phyloP scores from a whole-genome alignment of 2,888 invertebrate species.

The Acronicta alni region DNA sequence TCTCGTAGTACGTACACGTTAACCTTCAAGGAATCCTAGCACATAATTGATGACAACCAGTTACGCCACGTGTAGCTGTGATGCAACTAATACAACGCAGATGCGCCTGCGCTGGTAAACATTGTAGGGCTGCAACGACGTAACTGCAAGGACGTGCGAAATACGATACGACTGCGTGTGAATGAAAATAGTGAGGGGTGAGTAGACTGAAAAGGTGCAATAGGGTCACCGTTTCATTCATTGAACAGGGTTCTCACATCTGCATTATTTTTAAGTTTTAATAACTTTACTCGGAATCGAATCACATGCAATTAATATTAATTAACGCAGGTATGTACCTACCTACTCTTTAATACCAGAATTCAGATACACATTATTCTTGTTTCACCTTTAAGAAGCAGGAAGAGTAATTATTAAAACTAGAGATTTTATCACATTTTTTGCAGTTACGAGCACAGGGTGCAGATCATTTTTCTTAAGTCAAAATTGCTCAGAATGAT shows the following conservation, averaged over 20 bases:
- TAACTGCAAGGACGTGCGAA: slow-evolving; percentile 1
- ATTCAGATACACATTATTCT: no score
- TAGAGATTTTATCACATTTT: no score
- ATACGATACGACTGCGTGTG: neutral
- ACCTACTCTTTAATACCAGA: no score
- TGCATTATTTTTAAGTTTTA: neutral
- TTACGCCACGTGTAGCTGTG: slow-evolving; percentile 59
- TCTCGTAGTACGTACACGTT: slow-evolving; percentile 15
- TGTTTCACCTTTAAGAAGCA: no score
- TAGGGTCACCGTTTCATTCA: neutral
- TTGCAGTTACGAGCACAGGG: no score
- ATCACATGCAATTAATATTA: no score
- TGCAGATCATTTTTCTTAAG: no score
- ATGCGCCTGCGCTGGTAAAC: slow-evolving; percentile 56
- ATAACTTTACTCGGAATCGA: no score
- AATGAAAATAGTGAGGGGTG: neutral
- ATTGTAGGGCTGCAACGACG: slow-evolving; percentile 35
- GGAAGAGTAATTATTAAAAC: no score
- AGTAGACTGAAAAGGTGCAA: neutral
- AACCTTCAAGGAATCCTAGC: slow-evolving; percentile 52
- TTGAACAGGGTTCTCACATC: neutral
- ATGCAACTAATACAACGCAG: slow-evolving; percentile 63
- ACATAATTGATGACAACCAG: slow-evolving; percentile 58
- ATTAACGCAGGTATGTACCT: no score
- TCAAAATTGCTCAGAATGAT: no score